These are phyloP conservation scores for Apoderus coryli DNA, from an alignment of 2,888 invertebrate species.

Conservation along the genomic window DNA sequence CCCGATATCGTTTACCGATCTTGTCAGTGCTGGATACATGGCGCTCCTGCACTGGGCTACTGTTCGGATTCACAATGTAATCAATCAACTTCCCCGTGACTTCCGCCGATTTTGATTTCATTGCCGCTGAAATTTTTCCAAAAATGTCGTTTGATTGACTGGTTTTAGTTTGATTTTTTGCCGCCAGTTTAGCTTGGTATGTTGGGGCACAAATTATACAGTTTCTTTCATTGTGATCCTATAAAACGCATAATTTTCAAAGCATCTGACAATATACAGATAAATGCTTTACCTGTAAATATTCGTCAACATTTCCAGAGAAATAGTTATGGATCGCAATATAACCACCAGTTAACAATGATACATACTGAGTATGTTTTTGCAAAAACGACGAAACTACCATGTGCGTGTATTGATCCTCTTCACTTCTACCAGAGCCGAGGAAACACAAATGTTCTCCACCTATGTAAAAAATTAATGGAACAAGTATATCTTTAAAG, in stretches of 20 bases:
- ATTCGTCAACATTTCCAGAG: conserved; percentile 63
- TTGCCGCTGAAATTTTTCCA: conserved; percentile 70
- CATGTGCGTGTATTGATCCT: conserved; percentile 96
- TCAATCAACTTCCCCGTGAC: conserved; percentile 85
- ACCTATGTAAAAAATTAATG: conserved; percentile 27
- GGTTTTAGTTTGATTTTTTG: conserved; percentile 20
- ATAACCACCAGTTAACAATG: conserved; percentile 86
- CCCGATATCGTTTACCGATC: conserved; percentile 77
- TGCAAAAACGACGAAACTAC: conserved; percentile 94
- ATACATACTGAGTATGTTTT: conserved; percentile 83
- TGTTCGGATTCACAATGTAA: conserved; percentile 80
- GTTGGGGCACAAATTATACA: conserved; percentile 69
- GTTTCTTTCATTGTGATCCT: conserved; percentile 66
- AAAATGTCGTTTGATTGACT: conserved; percentile 51
- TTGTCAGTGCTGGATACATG: conserved; percentile 76
- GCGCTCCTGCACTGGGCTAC: conserved; percentile 44
- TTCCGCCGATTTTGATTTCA: conserved; percentile 83
- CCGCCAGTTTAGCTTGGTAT: conserved; percentile 11
- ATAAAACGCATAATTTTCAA: too few species aligned
- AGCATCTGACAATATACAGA: too few species aligned
- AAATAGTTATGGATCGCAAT: conserved; percentile 70
- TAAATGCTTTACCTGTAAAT: too few species aligned
- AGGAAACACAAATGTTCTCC: conserved; percentile 84
- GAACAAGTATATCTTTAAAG: not conserved
- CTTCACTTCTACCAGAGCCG: conserved; percentile 85